Conservation (phyloP, 2,888 invertebrate species). For the Trilocha varians region DNA sequence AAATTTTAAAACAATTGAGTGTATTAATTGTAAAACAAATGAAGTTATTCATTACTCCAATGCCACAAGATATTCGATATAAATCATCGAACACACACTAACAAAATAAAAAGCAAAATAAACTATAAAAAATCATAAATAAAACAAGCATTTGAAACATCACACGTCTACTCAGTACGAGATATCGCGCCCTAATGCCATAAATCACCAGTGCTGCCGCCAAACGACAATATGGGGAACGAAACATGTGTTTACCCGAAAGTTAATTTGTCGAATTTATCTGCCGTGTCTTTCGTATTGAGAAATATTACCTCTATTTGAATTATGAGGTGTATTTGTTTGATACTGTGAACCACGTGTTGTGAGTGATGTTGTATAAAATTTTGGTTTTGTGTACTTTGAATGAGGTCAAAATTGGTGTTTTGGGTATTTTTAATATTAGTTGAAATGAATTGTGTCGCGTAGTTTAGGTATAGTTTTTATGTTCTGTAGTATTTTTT, state of each 20-base stretch:
- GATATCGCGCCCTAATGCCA: constrained; percentile 42
- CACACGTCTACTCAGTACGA: constrained; percentile 34
- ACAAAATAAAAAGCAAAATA: neutral
- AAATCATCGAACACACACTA: neutral
- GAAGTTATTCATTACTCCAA: neutral
- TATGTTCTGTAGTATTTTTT: too few relatives aligned
- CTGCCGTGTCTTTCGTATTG: constrained; percentile 61
- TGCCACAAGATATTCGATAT: neutral
- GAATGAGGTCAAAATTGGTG: too few relatives aligned
- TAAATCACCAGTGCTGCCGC: constrained; percentile 68
- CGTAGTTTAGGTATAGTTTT: too few relatives aligned
- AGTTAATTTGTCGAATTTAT: constrained; percentile 73
- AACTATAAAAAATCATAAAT: neutral
- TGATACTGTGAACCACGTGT: too few relatives aligned
- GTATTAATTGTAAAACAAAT: neutral
- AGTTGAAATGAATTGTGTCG: too few relatives aligned
- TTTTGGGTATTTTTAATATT: too few relatives aligned
- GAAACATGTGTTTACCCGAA: constrained; percentile 70
- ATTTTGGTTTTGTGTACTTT: too few relatives aligned
- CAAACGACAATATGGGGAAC: constrained; percentile 66
- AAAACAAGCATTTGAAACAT: constrained; percentile 14
- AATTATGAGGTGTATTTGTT: constrained; percentile 25
- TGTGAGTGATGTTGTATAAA: too few relatives aligned
- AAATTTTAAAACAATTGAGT: too few relatives aligned
- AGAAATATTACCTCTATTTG: constrained; percentile 55